phyloP scores from a whole-genome alignment of 2,888 invertebrate species.

The Drosophila meridionalis region DNA sequence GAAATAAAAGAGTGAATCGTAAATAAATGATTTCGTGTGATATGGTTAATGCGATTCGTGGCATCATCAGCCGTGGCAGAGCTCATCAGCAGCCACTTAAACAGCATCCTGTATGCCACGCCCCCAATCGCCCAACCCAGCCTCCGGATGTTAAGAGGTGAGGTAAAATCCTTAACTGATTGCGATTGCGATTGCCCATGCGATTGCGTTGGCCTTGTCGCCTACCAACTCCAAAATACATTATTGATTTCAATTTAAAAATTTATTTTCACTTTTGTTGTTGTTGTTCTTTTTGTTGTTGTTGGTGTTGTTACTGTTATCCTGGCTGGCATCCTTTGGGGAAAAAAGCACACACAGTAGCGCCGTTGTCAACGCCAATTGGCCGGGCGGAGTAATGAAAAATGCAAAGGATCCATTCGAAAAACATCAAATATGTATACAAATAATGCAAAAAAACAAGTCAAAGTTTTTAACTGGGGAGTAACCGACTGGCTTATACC shows the following conservation, averaged over 20 bases:
- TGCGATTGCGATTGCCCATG: slow-evolving; percentile 23
- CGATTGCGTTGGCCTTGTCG: slow-evolving; percentile 20
- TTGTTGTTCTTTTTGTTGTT: not conserved
- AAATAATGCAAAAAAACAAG: slow-evolving; percentile 52
- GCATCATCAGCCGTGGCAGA: slow-evolving; percentile 25
- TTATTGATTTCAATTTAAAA: slow-evolving; percentile 76
- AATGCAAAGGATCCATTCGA: slow-evolving; percentile 61
- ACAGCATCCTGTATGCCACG: not conserved
- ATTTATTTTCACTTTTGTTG: slow-evolving; percentile 37
- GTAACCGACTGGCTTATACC: not conserved
- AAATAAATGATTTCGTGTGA: slow-evolving; percentile 49
- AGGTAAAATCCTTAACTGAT: slow-evolving; percentile 31
- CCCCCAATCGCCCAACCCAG: not conserved
- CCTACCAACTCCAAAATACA: slow-evolving; percentile 48
- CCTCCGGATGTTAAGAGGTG: slow-evolving; percentile 1
- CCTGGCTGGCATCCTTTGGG: slow-evolving; percentile 26
- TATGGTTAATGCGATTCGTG: slow-evolving; percentile 44
- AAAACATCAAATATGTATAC: slow-evolving; percentile 66
- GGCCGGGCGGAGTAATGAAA: slow-evolving; percentile 59
- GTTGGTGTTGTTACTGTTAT: slow-evolving; percentile 10
- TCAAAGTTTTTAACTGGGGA: not conserved
- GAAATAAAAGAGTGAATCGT: slow-evolving; percentile 15
- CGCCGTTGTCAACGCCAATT: slow-evolving; percentile 61
- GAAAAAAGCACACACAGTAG: slow-evolving; percentile 22
- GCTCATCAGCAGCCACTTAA: slow-evolving; percentile 39